Base-by-base conservation (phyloP, 2,797 vertebrate genomes). In the Okamejei kenojei region DNA sequence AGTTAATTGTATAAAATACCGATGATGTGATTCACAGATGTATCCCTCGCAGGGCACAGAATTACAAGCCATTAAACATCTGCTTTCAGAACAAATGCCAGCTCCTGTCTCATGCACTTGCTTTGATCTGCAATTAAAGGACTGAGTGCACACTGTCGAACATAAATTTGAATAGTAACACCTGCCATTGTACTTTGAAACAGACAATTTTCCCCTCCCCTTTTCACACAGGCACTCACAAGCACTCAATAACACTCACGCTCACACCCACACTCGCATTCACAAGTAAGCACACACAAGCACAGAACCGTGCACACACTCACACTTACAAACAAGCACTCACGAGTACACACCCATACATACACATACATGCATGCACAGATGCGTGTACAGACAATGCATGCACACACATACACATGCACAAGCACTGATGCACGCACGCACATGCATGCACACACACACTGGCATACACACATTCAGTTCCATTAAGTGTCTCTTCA, bases 41-140 rank as follows among this genome's bases (percentile, higher is more conserved):
- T 38, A 15, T 54, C 71, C 90, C 45, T 76, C 38, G 19, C 32
- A 73, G 26, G 38, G 71, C 26, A 23, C 38, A 54, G 71, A 76
- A 74, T 58, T 29, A 76, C 6, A 92, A 26, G 10, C 23, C 11
- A 45, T 74, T 74, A 74, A 92, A 92, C 90, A 92, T 92, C 90
- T 76, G 90, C 71, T 92, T 92, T 92, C 90, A 76, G 76, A 92
- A 15, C 23, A 92, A 76, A 76, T 19, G 35, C 68, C 90, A 92
- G 65, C 38, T 92, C 90, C 45, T 54, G 71, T 92, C 71, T 76
- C 8, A 21, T 74, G 15, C 23, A n/a, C 13, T 92, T n/a, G 35
- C 90, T 92, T 73, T 73, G 68, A 92, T 45, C 38, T 58, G 71
- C 26, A 92, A 92, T 92, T 92, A 92, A 76, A 38, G 90, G 11